A percentile compares a stretch with the other conserved stretches of the same genome.
phyloP scores from a whole-genome alignment of 2,888 invertebrate genomes.

The Sphecodes monilicornis region DNA sequence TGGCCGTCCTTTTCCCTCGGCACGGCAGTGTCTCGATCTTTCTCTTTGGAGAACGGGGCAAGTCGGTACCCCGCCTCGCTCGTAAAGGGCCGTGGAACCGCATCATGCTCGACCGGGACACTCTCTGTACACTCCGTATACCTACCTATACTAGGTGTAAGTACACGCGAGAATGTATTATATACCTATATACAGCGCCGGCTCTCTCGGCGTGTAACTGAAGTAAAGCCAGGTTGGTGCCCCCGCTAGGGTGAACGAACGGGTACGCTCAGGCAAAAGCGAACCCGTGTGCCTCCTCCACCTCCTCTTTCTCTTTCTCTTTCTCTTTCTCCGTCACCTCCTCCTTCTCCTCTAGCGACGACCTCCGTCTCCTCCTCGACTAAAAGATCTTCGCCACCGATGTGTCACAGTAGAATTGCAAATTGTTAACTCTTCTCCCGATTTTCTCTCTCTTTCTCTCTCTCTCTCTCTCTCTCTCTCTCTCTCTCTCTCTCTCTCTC shows the following conservation, averaged over 20 bases:
- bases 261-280: conserved; percentile 82
- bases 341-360: conserved; percentile 64
- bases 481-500: background rate
- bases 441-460: conserved; percentile 9
- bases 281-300: conserved; percentile 80
- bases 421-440: conserved; percentile 30
- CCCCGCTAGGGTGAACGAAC: conserved; percentile 84
- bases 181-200: conserved; percentile 69
- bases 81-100: conserved; percentile 74
- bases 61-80: conserved; percentile 71
- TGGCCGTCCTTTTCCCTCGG: conserved; percentile 47
- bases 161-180: conserved; percentile 76
- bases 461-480: background rate
- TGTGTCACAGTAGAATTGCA: conserved; percentile 62
- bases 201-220: conserved; percentile 81
- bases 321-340: conserved; percentile 70
- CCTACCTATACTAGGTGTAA: conserved; percentile 77
- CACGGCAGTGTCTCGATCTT: conserved; percentile 49
- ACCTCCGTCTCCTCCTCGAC: conserved; percentile 61
- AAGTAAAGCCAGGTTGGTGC: conserved; percentile 84
- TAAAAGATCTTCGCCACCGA: conserved; percentile 66
- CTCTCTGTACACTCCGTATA: conserved; percentile 77
- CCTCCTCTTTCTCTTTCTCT: conserved; percentile 73
- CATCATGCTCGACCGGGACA: conserved; percentile 79
- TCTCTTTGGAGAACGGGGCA: conserved; percentile 71